Evolutionary conservation across 2,888 invertebrate species (phyloP).

Genomic region (Orthosia gracilis): DNA sequence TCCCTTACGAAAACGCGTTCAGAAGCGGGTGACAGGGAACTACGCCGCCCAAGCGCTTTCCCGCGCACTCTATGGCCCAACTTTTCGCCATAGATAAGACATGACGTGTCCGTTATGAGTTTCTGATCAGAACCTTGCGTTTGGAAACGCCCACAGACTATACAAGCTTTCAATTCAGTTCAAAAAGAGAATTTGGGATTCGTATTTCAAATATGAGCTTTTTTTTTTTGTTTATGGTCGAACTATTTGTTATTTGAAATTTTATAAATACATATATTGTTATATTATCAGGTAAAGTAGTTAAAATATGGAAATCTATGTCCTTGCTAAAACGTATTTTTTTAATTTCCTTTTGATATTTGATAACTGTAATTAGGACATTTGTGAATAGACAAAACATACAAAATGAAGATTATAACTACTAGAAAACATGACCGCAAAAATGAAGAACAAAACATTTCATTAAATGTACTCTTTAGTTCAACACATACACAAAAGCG

Average conservation of each 20-base stretch:
- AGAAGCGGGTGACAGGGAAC: constrained; percentile 47
- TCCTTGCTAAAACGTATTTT: neutral
- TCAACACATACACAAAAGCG: constrained; percentile 2
- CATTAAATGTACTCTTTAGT: constrained; percentile 6
- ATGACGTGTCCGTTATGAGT: constrained; percentile 87
- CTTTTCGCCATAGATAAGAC: constrained; percentile 84
- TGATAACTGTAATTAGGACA: neutral
- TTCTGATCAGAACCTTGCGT: constrained; percentile 83
- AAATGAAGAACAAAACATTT: constrained; percentile 9
- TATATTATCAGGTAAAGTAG: no score
- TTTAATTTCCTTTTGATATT: neutral
- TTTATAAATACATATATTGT: no score
- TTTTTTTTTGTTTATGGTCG: constrained; percentile 10
- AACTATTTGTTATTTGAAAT: neutral
- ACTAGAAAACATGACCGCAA: neutral
- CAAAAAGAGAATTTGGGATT: constrained; percentile 65
- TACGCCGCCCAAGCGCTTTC: constrained; percentile 40
- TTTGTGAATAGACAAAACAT: neutral
- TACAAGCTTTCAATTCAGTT: constrained; percentile 65
- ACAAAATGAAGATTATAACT: constrained; percentile 11
- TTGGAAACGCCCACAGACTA: constrained; percentile 75
- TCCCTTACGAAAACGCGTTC: constrained; percentile 39
- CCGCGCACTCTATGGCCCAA: constrained; percentile 72
- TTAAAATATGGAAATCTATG: neutral
- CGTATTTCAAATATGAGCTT: constrained; percentile 41